Evolutionary conservation across 2,888 invertebrate genomes (phyloP).

Genomic region (Lepidochrysops patricia): DNA sequence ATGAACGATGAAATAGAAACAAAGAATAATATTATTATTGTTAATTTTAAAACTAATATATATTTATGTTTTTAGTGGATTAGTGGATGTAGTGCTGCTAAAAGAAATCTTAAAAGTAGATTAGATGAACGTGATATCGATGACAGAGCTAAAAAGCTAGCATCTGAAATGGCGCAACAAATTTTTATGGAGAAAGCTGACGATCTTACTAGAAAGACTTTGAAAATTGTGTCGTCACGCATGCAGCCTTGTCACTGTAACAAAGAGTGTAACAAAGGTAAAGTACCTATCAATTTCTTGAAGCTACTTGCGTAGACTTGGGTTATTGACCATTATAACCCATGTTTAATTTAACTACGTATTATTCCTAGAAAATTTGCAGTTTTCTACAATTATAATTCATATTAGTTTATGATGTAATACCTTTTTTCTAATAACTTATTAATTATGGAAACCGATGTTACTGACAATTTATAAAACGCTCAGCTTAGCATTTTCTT

Average conservation of each 20-base stretch:
- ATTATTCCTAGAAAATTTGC: too few relatives aligned
- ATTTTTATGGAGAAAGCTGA: slow-evolving; percentile 45
- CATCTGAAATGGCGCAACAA: slow-evolving; percentile 46
- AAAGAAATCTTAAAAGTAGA: slow-evolving; percentile 30
- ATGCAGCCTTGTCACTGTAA: background rate
- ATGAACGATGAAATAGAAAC: too few relatives aligned
- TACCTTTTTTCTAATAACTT: background rate
- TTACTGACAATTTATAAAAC: background rate
- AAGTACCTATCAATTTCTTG: too few relatives aligned
- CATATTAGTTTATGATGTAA: background rate
- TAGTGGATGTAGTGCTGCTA: slow-evolving; percentile 48
- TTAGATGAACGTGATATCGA: slow-evolving; percentile 45
- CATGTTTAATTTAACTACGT: too few relatives aligned
- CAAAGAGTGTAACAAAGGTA: background rate
- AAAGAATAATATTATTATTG: too few relatives aligned
- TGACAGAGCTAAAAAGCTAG: slow-evolving; percentile 44
- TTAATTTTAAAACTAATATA: slow-evolving; percentile 1
- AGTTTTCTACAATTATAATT: too few relatives aligned
- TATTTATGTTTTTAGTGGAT: slow-evolving; percentile 43
- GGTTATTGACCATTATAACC: too few relatives aligned
- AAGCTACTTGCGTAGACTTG: too few relatives aligned
- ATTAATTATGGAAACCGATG: background rate
- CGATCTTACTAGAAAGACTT: slow-evolving; percentile 39
- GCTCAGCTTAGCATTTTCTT: background rate
- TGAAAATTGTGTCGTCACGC: background rate